phyloP scores from a whole-genome alignment of 2,888 invertebrate species.

The Plutella xylostella region DNA sequence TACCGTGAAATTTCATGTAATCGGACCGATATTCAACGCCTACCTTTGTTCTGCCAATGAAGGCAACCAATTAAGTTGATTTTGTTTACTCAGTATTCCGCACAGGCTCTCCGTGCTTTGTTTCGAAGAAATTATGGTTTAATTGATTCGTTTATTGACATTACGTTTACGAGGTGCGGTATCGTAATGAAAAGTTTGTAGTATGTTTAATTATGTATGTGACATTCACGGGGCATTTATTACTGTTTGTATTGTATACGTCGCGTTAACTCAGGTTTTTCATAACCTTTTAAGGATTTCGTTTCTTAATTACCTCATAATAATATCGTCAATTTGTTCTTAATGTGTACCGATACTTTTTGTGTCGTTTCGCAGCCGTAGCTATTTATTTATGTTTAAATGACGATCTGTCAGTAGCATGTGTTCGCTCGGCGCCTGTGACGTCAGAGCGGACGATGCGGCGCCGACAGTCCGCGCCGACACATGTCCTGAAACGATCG shows the following conservation, averaged over 20 bases:
- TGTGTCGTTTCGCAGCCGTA: not conserved
- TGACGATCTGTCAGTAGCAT: conserved; percentile 40
- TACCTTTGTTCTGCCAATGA: not conserved
- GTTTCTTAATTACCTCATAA: too few species aligned
- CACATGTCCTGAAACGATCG: not conserved
- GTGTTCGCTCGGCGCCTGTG: conserved; percentile 37
- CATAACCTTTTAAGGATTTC: too few species aligned
- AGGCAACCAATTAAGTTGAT: not conserved
- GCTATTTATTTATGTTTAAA: conserved; percentile 28
- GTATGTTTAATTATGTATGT: too few species aligned
- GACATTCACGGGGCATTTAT: too few species aligned
- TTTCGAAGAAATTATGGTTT: not conserved
- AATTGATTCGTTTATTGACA: not conserved
- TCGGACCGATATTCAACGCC: not conserved
- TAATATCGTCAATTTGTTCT: too few species aligned
- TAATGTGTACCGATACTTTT: too few species aligned
- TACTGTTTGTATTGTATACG: too few species aligned
- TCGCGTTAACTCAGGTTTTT: too few species aligned
- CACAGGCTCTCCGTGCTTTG: not conserved
- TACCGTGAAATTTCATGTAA: too few species aligned
- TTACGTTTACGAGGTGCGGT: not conserved
- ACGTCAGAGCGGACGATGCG: conserved; percentile 26
- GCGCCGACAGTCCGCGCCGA: conserved; percentile 25
- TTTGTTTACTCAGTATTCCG: not conserved
- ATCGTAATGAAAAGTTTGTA: not conserved